Percentiles rank a stretch among this genome's conserved stretches.
These are phyloP conservation scores for Cladorhizidae sp. DNA, from an alignment of 37 sponge, comb jelly and placozoan species.

Conservation along the genomic window DNA sequence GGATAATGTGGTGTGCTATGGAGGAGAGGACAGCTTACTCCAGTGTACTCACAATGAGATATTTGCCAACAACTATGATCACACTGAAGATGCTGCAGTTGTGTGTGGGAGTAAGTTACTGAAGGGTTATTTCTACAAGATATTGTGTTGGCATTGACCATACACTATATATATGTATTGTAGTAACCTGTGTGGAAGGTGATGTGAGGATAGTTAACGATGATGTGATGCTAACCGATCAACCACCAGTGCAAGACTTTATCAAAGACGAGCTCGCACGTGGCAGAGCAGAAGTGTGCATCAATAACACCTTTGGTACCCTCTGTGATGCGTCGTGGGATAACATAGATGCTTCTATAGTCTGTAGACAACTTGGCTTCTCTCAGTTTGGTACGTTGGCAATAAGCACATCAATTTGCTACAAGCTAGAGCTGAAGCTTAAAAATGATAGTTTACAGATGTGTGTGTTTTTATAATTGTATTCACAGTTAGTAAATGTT, in stretches of 20 bases:
- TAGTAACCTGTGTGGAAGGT: slow-evolving; percentile 35
- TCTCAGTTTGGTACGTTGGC: slow-evolving; percentile 45
- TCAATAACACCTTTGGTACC: slow-evolving; percentile 19
- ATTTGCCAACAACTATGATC: slow-evolving; percentile 33
- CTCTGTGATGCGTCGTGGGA: slow-evolving; percentile 29
- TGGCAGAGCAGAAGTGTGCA: slow-evolving; percentile 47
- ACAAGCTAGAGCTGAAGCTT: not conserved
- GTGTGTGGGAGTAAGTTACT: slow-evolving; percentile 25
- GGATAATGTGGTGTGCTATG: slow-evolving; percentile 41
- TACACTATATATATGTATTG: no score
- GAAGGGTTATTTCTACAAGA: not conserved
- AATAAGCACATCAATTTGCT: not conserved
- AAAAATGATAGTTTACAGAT: not conserved
- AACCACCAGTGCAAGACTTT: not conserved
- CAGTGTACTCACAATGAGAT: slow-evolving; percentile 2
- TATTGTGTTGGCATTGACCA: not conserved
- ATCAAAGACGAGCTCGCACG: slow-evolving; percentile 39
- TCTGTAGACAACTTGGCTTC: slow-evolving; percentile 54
- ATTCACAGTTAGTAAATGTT: no score
- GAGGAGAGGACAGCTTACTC: slow-evolving; percentile 23
- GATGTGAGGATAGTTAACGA: slow-evolving; percentile 12
- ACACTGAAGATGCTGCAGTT: slow-evolving; percentile 41
- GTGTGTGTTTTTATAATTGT: no score
- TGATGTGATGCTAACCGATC: not conserved
- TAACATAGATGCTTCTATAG: slow-evolving; percentile 38